phyloP scores from a whole-genome alignment of 2,888 invertebrate species.

The Callinectes sapidus region DNA sequence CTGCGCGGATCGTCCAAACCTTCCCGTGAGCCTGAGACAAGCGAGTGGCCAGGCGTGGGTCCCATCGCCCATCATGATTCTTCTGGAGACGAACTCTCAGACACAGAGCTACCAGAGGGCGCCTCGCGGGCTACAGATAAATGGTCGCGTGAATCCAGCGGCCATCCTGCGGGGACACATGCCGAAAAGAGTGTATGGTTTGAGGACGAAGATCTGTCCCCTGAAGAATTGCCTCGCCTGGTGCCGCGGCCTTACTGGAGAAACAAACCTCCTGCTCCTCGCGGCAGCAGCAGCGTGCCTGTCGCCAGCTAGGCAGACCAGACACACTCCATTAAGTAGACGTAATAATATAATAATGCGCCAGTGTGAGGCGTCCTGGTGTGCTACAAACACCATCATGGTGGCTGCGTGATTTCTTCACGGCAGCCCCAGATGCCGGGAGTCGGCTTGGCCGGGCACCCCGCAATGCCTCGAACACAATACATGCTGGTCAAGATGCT shows the following conservation, averaged over 20 bases:
- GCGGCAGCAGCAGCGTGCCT: background rate
- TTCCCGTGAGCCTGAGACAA: slow-evolving; percentile 1
- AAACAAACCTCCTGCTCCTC: slow-evolving; percentile 55
- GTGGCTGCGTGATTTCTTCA: background rate
- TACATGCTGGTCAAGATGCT: background rate
- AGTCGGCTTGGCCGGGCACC: background rate
- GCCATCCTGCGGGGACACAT: background rate
- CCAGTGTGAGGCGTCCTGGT: background rate
- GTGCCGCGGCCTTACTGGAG: slow-evolving; percentile 66
- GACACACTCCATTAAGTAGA: background rate
- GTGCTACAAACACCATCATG: background rate
- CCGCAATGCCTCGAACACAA: background rate
- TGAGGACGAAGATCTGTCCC: slow-evolving; percentile 32
- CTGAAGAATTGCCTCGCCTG: slow-evolving; percentile 59
- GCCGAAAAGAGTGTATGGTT: slow-evolving; percentile 62
- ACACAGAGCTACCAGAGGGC: background rate
- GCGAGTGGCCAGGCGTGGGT: background rate
- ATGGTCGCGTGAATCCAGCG: slow-evolving; percentile 18
- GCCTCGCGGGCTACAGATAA: background rate
- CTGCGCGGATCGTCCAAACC: background rate
- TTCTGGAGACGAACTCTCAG: slow-evolving; percentile 22
- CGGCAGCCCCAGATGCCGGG: background rate
- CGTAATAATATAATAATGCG: background rate
- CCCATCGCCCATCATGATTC: background rate
- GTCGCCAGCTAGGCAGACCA: slow-evolving; percentile 2